phyloP scores from a whole-genome alignment of 1,140 invertebrate species.

The Bombus impatiens region DNA sequence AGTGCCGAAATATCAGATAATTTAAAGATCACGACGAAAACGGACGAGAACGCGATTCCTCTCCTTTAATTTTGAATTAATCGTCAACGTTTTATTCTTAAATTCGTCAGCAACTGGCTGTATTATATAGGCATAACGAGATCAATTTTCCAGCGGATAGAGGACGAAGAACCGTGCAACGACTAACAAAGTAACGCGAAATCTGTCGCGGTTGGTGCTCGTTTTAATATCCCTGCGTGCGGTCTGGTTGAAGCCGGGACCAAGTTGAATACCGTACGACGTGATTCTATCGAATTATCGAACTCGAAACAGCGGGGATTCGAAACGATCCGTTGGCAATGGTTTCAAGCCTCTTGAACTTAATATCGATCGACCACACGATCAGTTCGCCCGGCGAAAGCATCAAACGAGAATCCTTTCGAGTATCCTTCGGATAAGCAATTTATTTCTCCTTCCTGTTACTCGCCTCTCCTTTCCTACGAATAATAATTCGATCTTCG shows the following conservation, averaged over 20 bases:
- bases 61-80: background rate
- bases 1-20: background rate
- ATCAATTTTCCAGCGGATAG: constrained; percentile 21
- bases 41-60: background rate
- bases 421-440: constrained; percentile 17
- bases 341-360: constrained; percentile 21
- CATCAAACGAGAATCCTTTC: constrained; percentile 9
- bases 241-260: background rate
- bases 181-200: constrained; percentile 25
- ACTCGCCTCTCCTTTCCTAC: background rate
- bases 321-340: constrained; percentile 2
- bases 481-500: constrained; percentile 1
- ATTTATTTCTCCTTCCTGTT: background rate
- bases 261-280: background rate
- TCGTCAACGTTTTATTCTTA: background rate
- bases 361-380: constrained; percentile 28
- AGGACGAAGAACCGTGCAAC: background rate
- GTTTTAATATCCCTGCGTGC: constrained; percentile 33
- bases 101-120: background rate
- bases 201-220: constrained; percentile 34
- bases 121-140: background rate
- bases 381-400: constrained; percentile 20
- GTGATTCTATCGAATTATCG: constrained; percentile 28
- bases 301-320: constrained; percentile 25
- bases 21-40: background rate